These are phyloP conservation scores for Chamaea fasciata DNA, from an alignment of 2,113 vertebrate species.

Conservation along the genomic window DNA sequence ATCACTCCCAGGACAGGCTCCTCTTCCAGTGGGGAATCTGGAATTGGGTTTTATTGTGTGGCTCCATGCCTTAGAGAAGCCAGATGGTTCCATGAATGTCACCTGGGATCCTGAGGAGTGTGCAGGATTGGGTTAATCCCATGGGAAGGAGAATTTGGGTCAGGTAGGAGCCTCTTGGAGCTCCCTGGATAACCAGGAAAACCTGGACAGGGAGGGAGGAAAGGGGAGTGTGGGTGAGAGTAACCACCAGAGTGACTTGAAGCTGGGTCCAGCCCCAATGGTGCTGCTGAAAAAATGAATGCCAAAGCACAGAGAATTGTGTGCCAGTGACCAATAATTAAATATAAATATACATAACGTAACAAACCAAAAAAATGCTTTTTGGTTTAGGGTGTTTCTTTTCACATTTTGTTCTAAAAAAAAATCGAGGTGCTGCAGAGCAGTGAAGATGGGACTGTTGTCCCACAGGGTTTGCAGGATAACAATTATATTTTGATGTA, in stretches of 20 bases:
- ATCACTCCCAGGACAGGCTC: not conserved
- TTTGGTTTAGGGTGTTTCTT: not conserved
- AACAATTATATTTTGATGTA: not conserved
- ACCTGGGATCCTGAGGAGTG: conserved; percentile 9
- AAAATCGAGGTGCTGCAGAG: not conserved
- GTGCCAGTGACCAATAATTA: not conserved
- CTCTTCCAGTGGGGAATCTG: not conserved
- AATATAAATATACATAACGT: not conserved
- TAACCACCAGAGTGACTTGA: not conserved
- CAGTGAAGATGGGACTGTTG: not conserved
- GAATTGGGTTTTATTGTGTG: not conserved
- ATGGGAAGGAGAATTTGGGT: not conserved
- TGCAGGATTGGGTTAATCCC: conserved; percentile 35
- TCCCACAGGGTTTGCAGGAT: not conserved
- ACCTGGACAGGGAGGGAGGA: not conserved
- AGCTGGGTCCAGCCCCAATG: rapidly evolving
- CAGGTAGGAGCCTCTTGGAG: not conserved
- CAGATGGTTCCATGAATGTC: conserved; percentile 27
- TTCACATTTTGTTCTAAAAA: not conserved
- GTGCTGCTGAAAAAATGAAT: not conserved
- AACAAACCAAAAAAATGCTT: not conserved
- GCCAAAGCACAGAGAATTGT: not conserved
- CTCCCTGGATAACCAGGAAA: not conserved
- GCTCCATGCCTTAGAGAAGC: not conserved
- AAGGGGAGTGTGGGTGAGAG: rapidly evolving